A percentile compares a stretch with the other conserved stretches of the same genome.
Conservation (phyloP, 2,113 vertebrate species). For the Paramormyrops kingsleyae region DNA sequence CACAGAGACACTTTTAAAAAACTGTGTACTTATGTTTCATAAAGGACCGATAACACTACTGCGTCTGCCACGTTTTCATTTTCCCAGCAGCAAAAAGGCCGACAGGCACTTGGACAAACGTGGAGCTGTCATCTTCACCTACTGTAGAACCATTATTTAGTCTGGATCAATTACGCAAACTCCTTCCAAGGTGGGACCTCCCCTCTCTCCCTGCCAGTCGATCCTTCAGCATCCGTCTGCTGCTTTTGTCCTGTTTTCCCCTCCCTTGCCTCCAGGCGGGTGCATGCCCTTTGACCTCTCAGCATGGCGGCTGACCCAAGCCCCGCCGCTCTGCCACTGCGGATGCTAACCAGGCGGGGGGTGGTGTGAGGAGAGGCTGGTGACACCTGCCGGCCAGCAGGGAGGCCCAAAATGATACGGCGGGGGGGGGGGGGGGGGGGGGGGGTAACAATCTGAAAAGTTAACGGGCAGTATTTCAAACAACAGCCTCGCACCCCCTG, state of each 20-base stretch:
- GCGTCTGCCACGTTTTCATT: background rate
- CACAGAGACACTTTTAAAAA: background rate
- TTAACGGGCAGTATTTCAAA: conserved; percentile 19
- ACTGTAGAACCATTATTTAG: conserved; percentile 40
- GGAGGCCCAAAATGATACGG: conserved; percentile 50
- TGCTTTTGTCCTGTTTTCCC: conserved; percentile 47
- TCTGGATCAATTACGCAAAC: conserved; percentile 25
- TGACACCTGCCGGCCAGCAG: conserved; percentile 82
- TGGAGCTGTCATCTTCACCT: background rate
- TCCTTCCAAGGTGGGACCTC: conserved; percentile 3
- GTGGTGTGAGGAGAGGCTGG: conserved; percentile 43
- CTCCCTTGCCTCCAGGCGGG: conserved; percentile 55
- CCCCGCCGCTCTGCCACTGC: conserved; percentile 69
- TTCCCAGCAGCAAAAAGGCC: conserved; percentile 12
- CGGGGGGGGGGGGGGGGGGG: conserved; percentile 45
- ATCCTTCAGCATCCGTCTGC: conserved; percentile 15
- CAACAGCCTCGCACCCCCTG: background rate
- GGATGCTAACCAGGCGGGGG: conserved; percentile 75
- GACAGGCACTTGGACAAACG: conserved; percentile 23
- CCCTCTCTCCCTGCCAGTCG: conserved; percentile 27
- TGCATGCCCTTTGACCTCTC: conserved; percentile 72
- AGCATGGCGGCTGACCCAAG: conserved; percentile 67
- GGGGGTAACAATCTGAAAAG: conserved; percentile 28
- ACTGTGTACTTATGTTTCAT: background rate
- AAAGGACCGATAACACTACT: background rate